These are phyloP conservation scores for Pitta sordida DNA, from an alignment of 2,113 vertebrate genomes.

Conservation along the genomic window DNA sequence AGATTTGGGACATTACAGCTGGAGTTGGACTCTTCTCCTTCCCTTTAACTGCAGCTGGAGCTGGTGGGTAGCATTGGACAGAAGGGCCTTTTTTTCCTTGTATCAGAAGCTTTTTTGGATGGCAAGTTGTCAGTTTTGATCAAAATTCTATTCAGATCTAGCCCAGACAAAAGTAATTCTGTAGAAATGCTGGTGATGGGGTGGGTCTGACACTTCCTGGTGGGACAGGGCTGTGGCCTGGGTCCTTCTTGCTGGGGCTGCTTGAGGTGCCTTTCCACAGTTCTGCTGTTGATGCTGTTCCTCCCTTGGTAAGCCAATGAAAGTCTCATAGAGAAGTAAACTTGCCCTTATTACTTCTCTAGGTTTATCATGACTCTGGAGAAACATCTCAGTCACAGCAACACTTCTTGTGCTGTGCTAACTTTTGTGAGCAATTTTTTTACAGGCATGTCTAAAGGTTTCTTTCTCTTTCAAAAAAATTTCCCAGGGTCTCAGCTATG, in stretches of 20 bases:
- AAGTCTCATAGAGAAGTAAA: background rate
- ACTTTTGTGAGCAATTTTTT: background rate
- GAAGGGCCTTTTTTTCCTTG: background rate
- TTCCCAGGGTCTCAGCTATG: slow-evolving; percentile 4
- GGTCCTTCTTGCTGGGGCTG: rapidly evolving
- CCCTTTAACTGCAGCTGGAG: background rate
- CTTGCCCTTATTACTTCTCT: background rate
- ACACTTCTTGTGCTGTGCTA: rapidly evolving
- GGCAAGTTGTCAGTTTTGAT: background rate
- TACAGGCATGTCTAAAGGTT: background rate
- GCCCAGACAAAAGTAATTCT: background rate
- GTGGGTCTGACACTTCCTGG: background rate
- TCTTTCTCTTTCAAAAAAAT: background rate
- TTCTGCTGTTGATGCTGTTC: background rate
- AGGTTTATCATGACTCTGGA: background rate
- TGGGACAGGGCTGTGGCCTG: background rate
- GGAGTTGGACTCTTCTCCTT: background rate
- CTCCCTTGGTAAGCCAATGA: background rate
- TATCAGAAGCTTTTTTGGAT: background rate
- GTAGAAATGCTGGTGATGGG: background rate
- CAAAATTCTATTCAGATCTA: background rate
- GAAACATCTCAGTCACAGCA: background rate
- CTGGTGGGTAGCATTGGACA: background rate
- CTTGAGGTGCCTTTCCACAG: background rate
- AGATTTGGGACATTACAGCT: background rate